phyloP scores from a whole-genome alignment of 92 coral and sea anemone genomes.

The Epizoanthus ramosus region DNA sequence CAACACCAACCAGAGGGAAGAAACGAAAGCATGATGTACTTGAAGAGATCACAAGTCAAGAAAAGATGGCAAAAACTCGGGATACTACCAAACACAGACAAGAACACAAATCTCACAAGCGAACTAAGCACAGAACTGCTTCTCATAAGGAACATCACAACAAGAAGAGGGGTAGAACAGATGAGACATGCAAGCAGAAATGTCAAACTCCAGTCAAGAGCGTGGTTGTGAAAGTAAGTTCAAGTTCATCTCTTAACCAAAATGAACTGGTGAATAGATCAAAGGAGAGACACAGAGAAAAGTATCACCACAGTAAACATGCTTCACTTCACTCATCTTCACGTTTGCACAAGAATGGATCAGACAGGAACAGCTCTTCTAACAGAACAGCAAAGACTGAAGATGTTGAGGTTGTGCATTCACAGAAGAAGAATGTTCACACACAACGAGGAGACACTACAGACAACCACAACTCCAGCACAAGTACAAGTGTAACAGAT shows the following conservation, averaged over 20 bases:
- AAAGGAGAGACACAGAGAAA: background rate
- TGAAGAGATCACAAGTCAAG: background rate
- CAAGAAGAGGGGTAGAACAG: background rate
- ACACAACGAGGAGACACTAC: background rate
- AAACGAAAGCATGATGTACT: slow-evolving; percentile 5
- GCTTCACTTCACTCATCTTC: background rate
- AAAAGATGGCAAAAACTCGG: background rate
- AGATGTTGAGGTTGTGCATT: background rate
- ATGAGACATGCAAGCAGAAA: background rate
- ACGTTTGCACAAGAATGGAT: background rate
- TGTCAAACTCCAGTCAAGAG: background rate
- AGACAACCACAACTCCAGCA: background rate
- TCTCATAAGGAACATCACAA: background rate
- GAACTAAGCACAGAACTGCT: background rate
- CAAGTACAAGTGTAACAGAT: background rate
- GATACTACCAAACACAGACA: background rate
- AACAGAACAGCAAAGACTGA: background rate
- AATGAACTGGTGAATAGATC: background rate
- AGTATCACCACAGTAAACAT: slow-evolving; percentile 5
- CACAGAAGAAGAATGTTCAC: background rate
- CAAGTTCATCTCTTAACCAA: background rate
- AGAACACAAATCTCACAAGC: background rate
- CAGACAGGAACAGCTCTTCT: background rate
- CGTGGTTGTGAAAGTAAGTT: background rate
- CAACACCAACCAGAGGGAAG: background rate